A percentile compares a stretch with the other conserved stretches of the same genome.
phyloP scores from a whole-genome alignment of 2,113 vertebrate species.

The Mola mola region DNA sequence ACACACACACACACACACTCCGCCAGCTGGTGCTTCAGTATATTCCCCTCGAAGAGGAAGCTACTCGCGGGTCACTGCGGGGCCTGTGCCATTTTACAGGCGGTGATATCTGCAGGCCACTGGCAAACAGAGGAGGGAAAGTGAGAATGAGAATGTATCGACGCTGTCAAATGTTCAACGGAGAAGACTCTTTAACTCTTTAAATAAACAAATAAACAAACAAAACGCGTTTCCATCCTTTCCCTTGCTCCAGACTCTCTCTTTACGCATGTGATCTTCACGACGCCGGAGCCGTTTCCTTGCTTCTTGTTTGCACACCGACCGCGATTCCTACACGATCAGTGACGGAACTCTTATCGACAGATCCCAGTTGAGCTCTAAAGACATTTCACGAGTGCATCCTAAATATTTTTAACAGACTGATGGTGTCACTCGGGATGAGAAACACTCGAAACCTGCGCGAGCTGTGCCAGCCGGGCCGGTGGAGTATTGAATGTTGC shows the following conservation, averaged over 20 bases:
- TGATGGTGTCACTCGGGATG: too few species aligned
- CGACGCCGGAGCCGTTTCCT: background rate
- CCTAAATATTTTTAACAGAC: too few species aligned
- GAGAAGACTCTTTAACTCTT: too few species aligned
- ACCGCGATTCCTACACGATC: too few species aligned
- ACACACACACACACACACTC: conserved; percentile 75
- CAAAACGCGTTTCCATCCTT: background rate
- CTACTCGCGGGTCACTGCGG: conserved; percentile 23
- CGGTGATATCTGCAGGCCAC: conserved; percentile 72
- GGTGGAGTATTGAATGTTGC: conserved; percentile 67
- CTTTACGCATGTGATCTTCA: background rate
- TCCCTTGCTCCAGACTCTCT: background rate
- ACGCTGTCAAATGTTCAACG: conserved; percentile 17
- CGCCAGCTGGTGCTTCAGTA: conserved; percentile 77
- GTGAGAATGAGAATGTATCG: conserved; percentile 42
- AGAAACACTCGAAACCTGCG: conserved; percentile 1
- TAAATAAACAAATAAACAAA: too few species aligned
- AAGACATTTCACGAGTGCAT: too few species aligned
- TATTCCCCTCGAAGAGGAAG: conserved; percentile 53
- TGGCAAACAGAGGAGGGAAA: conserved; percentile 37
- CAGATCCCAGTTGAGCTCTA: too few species aligned
- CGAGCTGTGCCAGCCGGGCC: conserved; percentile 38
- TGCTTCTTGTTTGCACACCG: background rate
- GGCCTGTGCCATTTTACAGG: conserved; percentile 42
- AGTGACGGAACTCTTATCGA: too few species aligned